Conservation (phyloP, 2,888 invertebrate genomes). For the Mactromeris polynyma region DNA sequence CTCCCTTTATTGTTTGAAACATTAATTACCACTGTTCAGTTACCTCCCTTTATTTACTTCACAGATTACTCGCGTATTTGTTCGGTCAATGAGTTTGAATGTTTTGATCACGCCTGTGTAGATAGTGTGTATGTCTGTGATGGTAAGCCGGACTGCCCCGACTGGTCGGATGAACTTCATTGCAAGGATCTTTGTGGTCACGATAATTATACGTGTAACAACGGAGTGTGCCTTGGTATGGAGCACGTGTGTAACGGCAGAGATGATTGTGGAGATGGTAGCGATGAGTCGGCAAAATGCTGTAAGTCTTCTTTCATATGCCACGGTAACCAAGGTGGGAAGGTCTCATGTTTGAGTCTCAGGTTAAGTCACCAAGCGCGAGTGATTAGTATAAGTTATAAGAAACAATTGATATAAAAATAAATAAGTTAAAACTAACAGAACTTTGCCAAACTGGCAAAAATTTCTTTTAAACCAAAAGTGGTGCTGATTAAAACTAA, state of each 20-base stretch:
- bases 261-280: slow-evolving; percentile 81
- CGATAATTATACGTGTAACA: slow-evolving; percentile 74
- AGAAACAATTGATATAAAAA: no score
- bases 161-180: slow-evolving; percentile 79
- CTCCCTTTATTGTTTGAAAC: no score
- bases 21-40: no score
- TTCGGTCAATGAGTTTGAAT: slow-evolving; percentile 91
- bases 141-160: slow-evolving; percentile 88
- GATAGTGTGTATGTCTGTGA: slow-evolving; percentile 91
- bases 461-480: no score
- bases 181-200: slow-evolving; percentile 75
- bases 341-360: no score
- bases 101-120: slow-evolving; percentile 91
- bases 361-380: no score
- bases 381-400: no score
- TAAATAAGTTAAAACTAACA: no score
- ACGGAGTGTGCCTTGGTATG: slow-evolving; percentile 80
- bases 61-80: slow-evolving; percentile 44
- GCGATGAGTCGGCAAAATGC: slow-evolving; percentile 82
- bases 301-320: no score
- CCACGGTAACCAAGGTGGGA: no score
- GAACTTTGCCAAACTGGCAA: no score
- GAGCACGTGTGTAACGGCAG: slow-evolving; percentile 75
- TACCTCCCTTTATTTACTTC: neutral
- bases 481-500: no score